Conservation (phyloP, 2,797 vertebrate genomes). For the Mormyrops attenuatus region DNA sequence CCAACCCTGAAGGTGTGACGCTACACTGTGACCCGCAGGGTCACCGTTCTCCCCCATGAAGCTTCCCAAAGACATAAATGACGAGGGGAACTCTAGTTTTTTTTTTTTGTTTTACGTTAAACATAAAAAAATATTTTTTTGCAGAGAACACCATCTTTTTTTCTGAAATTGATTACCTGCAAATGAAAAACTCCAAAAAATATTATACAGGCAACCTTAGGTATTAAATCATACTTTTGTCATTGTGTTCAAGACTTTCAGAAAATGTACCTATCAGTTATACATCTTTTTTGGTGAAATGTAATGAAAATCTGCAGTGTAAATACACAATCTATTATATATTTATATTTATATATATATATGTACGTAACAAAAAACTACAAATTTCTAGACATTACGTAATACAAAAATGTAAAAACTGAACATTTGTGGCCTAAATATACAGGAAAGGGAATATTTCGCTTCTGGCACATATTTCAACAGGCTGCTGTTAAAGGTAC, state of each 20-base stretch:
- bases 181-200: neutral
- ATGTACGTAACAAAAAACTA: slow-evolving; percentile 1
- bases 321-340: slow-evolving; percentile 11
- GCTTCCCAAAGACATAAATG: neutral
- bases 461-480: neutral
- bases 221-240: neutral
- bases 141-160: neutral
- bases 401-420: slow-evolving; percentile 12
- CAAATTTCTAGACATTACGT: neutral
- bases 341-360: neutral
- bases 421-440: neutral
- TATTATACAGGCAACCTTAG: neutral
- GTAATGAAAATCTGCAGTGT: neutral
- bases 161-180: neutral
- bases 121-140: slow-evolving; percentile 7
- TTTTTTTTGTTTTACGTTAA: neutral
- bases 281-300: neutral
- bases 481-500: neutral
- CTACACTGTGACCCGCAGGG: neutral
- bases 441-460: neutral
- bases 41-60: neutral
- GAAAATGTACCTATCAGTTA: neutral
- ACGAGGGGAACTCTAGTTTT: neutral
- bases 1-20: neutral
- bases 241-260: slow-evolving; percentile 1